Conservation (phyloP, 2,888 invertebrate species). For the Punctoribates punctum region DNA sequence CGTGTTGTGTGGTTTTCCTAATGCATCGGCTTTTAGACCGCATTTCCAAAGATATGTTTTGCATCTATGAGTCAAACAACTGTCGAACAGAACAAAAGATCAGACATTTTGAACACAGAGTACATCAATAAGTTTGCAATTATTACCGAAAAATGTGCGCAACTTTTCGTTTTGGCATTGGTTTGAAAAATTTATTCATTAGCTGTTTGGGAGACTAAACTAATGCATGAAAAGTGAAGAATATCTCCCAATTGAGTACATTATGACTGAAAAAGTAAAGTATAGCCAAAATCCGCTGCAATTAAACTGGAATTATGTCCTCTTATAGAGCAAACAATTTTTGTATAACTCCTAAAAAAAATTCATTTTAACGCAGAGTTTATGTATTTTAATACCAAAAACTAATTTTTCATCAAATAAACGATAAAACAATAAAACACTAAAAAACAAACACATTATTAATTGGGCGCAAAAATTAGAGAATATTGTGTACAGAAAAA, state of each 20-base stretch:
- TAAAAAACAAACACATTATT: constrained; percentile 12
- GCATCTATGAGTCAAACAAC: constrained; percentile 2
- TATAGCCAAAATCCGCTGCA: constrained; percentile 15
- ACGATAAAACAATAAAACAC: neutral
- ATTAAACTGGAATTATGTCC: constrained; percentile 30
- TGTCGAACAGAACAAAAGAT: too few species aligned
- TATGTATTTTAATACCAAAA: neutral
- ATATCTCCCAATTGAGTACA: neutral
- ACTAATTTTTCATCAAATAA: constrained; percentile 23
- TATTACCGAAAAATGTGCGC: too few species aligned
- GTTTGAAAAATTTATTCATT: too few species aligned
- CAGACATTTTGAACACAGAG: too few species aligned
- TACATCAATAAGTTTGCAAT: too few species aligned
- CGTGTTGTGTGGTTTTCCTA: constrained; percentile 11
- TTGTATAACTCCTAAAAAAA: neutral
- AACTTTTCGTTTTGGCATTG: too few species aligned
- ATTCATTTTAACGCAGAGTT: neutral
- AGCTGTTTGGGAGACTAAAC: too few species aligned
- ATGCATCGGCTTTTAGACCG: neutral
- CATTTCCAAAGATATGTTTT: neutral
- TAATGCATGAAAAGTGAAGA: too few species aligned
- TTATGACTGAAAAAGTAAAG: neutral
- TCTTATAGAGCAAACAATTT: neutral
- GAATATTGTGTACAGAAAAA: neutral
- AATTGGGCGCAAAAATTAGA: constrained; percentile 4